A percentile compares a stretch with the other conserved stretches of the same genome.
phyloP scores from a whole-genome alignment of 2,797 vertebrate genomes.

The Enteromius thamalakanensis region DNA sequence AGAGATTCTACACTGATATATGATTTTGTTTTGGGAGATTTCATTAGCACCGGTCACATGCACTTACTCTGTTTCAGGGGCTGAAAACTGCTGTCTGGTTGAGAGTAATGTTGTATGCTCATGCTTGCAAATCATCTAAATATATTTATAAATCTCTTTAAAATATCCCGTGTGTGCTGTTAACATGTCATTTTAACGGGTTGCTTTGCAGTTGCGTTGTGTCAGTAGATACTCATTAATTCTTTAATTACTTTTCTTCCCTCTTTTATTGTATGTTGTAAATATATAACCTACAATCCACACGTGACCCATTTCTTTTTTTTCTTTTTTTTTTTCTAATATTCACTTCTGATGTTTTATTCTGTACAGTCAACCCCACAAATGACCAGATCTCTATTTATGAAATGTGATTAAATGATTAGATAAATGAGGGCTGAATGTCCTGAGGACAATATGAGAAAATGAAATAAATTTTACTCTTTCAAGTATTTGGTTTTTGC shows the following conservation, averaged over 20 bases:
- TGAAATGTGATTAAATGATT: conserved; percentile 47
- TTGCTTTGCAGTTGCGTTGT: conserved; percentile 68
- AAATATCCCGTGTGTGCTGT: conserved; percentile 63
- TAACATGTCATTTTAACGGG: conserved; percentile 65
- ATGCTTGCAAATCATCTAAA: conserved; percentile 55
- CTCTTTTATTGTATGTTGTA: conserved; percentile 73
- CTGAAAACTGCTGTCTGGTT: conserved; percentile 41
- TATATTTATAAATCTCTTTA: conserved; percentile 60
- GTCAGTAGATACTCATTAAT: conserved; percentile 66
- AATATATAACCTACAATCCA: conserved; percentile 71
- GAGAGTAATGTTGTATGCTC: conserved; percentile 50
- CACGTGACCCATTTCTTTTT: conserved; percentile 61
- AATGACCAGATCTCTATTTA: conserved; percentile 52
- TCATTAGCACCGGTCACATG: conserved; percentile 68
- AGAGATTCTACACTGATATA: conserved; percentile 56
- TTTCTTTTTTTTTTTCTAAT: conserved; percentile 61
- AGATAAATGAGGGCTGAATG: conserved; percentile 44
- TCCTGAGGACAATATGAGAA: conserved; percentile 37
- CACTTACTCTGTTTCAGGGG: conserved; percentile 53
- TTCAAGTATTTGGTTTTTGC: conserved; percentile 49
- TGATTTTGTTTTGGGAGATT: conserved; percentile 65
- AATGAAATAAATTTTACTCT: conserved; percentile 58
- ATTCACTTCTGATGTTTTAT: conserved; percentile 43
- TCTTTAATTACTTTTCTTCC: conserved; percentile 59
- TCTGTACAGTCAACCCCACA: conserved; percentile 44